phyloP scores from a whole-genome alignment of 2,888 invertebrate genomes.

The Pilophorus perplexus region DNA sequence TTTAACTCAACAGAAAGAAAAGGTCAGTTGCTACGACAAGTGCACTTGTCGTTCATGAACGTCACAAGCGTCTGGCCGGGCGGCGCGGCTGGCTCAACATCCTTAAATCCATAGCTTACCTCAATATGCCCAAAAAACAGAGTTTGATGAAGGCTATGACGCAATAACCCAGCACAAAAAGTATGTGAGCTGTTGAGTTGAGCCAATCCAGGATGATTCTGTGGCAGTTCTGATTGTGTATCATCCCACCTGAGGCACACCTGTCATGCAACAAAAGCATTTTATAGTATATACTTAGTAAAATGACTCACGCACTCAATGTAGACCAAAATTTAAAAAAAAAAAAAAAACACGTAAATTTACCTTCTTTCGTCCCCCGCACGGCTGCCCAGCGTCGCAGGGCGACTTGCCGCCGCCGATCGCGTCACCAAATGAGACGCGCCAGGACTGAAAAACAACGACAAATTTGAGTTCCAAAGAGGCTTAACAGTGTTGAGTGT shows the following conservation, averaged over 20 bases:
- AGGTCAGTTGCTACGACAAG: no score
- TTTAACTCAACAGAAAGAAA: no score
- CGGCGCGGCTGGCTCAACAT: no score
- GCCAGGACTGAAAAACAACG: background rate
- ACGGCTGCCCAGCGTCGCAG: constrained; percentile 43
- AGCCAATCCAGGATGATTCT: constrained; percentile 64
- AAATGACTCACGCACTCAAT: no score
- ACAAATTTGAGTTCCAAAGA: no score
- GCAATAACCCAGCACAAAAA: constrained; percentile 81
- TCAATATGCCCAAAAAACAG: constrained; percentile 81
- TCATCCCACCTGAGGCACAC: constrained; percentile 56
- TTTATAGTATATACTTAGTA: no score
- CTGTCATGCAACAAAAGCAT: no score
- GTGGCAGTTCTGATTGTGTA: constrained; percentile 58
- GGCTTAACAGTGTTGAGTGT: no score
- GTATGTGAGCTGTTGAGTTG: constrained; percentile 72
- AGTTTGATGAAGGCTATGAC: constrained; percentile 84
- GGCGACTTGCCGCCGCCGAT: constrained; percentile 43
- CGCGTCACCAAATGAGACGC: constrained; percentile 36
- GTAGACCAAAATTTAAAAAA: no score
- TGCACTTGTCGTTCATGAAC: no score
- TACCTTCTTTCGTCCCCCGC: constrained; percentile 39
- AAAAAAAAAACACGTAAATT: no score
- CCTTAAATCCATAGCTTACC: constrained; percentile 55
- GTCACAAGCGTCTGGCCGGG: no score